phyloP scores from a whole-genome alignment of 2,113 vertebrate species.

The Dasyornis broadbenti region DNA sequence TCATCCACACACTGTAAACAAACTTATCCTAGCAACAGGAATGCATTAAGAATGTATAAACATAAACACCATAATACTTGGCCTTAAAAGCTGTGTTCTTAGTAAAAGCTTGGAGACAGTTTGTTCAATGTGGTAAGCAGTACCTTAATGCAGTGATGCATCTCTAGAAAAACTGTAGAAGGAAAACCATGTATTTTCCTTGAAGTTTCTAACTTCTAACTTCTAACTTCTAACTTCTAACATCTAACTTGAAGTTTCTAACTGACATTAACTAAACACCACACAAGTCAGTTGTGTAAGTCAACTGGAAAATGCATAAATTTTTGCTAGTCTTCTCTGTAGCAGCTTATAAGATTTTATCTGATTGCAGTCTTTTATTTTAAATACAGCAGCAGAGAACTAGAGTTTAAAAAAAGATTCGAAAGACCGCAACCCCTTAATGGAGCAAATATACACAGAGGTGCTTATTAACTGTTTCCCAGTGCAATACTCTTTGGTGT shows the following conservation, averaged over 20 bases:
- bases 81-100: not conserved
- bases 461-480: not conserved
- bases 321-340: not conserved
- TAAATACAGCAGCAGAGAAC: not conserved
- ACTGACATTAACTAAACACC: not conserved
- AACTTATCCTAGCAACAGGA: not conserved
- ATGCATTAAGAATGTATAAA: not conserved
- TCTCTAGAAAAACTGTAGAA: not conserved
- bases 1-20: not conserved
- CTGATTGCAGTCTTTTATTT: not conserved
- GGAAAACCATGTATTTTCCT: rapidly evolving
- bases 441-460: not conserved
- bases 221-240: no score
- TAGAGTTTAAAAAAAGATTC: not conserved
- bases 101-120: not conserved
- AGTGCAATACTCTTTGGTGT: not conserved
- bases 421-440: not conserved
- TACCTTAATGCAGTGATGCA: rapidly evolving
- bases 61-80: not conserved
- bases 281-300: not conserved
- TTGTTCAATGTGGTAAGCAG: not conserved
- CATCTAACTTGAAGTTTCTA: no score
- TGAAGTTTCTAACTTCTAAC: no score
- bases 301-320: not conserved
- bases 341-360: not conserved